phyloP scores from a whole-genome alignment of 2,113 vertebrate species.

The Physeter macrocephalus region DNA sequence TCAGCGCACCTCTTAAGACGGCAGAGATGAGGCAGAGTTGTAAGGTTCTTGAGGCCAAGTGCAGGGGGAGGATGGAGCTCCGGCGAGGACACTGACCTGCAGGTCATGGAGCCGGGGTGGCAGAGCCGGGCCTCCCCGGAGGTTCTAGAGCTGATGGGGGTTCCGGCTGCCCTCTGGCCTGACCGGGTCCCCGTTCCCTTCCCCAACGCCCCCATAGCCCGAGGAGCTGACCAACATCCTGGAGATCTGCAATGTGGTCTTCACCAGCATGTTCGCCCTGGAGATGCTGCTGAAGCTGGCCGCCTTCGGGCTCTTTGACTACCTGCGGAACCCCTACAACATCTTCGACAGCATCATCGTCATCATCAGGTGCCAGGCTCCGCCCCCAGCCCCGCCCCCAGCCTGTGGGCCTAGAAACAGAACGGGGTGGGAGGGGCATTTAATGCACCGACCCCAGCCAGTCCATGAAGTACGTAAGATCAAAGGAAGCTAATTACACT shows the following conservation, averaged over 20 bases:
- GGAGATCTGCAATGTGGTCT: constrained; percentile 99
- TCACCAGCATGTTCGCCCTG: constrained; percentile 98
- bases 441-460: accelerated
- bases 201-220: constrained; percentile 78
- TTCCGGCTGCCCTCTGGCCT: neutral
- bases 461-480: neutral
- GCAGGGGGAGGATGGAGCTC: neutral
- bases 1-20: neutral
- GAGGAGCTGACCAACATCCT: constrained; percentile 96
- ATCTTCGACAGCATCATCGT: constrained; percentile 97
- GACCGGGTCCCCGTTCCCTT: neutral
- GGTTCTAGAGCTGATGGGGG: neutral
- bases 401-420: neutral
- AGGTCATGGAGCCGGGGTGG: neutral
- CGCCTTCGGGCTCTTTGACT: constrained; percentile 94
- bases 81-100: accelerated
- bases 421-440: accelerated
- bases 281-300: constrained; percentile 98
- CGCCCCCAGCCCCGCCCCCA: accelerated
- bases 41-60: neutral
- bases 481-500: accelerated
- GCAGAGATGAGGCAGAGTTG: too few species aligned
- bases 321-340: constrained; percentile 96
- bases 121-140: neutral
- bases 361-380: constrained; percentile 90